These are phyloP conservation scores for Ceratina japonica DNA, from an alignment of 1,140 invertebrate species.

Conservation along the genomic window DNA sequence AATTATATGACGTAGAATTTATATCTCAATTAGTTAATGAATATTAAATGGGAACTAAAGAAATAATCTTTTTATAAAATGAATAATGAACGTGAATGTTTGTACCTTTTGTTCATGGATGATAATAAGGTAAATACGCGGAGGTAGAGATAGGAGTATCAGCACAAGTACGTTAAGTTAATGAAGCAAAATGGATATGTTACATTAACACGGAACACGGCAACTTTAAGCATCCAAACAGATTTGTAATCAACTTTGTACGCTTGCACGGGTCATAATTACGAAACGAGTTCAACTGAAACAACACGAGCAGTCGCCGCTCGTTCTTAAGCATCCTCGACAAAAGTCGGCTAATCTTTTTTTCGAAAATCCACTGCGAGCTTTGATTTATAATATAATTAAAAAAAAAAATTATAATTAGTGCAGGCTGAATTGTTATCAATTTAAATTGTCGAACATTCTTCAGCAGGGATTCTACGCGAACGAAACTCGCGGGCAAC, in stretches of 20 bases:
- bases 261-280: background rate
- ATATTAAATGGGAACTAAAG: background rate
- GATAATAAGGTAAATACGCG: too few relatives aligned
- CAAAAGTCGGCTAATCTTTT: background rate
- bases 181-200: background rate
- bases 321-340: too few relatives aligned
- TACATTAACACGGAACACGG: background rate
- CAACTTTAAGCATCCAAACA: background rate
- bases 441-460: background rate
- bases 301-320: background rate
- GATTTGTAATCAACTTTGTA: slow-evolving; percentile 2
- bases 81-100: background rate
- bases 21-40: too few relatives aligned
- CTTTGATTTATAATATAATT: too few relatives aligned
- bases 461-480: background rate
- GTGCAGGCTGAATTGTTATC: background rate
- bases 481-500: background rate
- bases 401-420: too few relatives aligned
- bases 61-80: background rate
- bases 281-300: background rate
- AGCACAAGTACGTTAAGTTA: background rate
- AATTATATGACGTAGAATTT: too few relatives aligned
- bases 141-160: too few relatives aligned
- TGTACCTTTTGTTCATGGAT: background rate
- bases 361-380: too few relatives aligned